Evolutionary conservation across 2,113 vertebrate genomes (phyloP).

Genomic region (Ifrita kowaldi): DNA sequence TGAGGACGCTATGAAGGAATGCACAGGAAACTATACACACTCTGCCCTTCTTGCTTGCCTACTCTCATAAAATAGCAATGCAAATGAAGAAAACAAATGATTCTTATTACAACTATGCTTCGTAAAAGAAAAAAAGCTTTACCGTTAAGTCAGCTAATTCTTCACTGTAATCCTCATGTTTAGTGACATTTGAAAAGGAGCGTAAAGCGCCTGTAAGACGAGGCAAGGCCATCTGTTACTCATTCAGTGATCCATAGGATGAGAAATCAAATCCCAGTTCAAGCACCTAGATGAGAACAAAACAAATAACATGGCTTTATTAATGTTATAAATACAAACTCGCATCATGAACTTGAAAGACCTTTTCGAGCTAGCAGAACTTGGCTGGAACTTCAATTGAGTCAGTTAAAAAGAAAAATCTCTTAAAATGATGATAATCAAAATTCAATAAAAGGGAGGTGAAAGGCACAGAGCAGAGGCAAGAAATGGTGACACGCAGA

Average conservation of each 20-base stretch:
- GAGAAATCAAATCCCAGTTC: conserved; percentile 57
- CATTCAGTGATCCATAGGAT: conserved; percentile 70
- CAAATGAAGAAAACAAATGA: not conserved
- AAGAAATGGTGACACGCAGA: not conserved
- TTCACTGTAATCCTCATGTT: conserved; percentile 83
- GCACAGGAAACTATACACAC: not conserved
- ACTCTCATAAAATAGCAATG: not conserved
- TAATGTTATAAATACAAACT: not conserved
- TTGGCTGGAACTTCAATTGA: not conserved
- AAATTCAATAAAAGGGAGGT: not conserved
- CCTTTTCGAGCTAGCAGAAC: not conserved
- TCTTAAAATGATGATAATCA: not conserved
- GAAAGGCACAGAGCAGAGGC: not conserved
- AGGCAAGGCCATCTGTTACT: conserved; percentile 87
- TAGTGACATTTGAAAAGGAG: conserved; percentile 95
- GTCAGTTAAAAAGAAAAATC: not conserved
- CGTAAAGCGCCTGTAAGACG: conserved; percentile 92
- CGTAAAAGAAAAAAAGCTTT: conserved; percentile 31
- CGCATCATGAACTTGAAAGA: not conserved
- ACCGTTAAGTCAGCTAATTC: conserved; percentile 87
- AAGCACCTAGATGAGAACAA: conserved; percentile 59
- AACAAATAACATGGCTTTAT: conserved; percentile 25
- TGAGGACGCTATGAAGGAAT: not conserved
- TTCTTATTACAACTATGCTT: not conserved
- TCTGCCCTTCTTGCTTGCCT: not conserved